Base-by-base conservation (phyloP, 2,888 invertebrate species). In the Eudemis profundana region DNA sequence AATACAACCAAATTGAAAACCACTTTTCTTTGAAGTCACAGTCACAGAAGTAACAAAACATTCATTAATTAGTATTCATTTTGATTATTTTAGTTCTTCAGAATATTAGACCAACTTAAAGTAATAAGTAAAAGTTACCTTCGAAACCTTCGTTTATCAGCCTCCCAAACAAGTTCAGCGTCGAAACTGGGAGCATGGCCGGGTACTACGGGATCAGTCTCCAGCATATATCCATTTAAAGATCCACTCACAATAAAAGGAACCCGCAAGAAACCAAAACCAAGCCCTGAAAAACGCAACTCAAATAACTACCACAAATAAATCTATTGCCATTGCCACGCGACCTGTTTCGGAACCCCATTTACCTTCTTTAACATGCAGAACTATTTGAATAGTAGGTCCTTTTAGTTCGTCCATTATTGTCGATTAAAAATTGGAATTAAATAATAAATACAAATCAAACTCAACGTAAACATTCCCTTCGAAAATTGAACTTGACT, bases 81-180 rank as follows among this genome's bases (percentile, higher is more conserved):
- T n/a, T n/a, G n/a, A n/a, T n/a, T 62, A 66, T 38, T 61, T 56
- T 61, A 61, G 4, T 36, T 40, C 62, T 56, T 27, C 42, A 14
- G 19, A 38, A 59, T 33, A 33, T 54, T 76, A 67, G 83, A 94
- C 4, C 17, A 8, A n/a, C 2, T n/a, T 19, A 33, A 33, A 3
- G 3, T 15, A 54, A 8, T 8, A 0, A 40, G 3, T 14, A 14
- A 44, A 36, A 23, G 23, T 4, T 21, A 64, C 95, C 94, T 94
- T 74, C 96, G 93, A 71, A 96, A 91, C 66, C 94, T 93, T 72
- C 93, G 93, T 84, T 95, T 95, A 72, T 95, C 95, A 2, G 95
- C 94, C 82, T 96, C 96, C 96, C 96, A 97, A 56, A 96, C 94
- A 61, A 96, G 93, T 79, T 96, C 95, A 19, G 95, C 95, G 69